These are phyloP conservation scores for Dynastes hyllus DNA, from an alignment of 2,888 invertebrate species.

Conservation along the genomic window DNA sequence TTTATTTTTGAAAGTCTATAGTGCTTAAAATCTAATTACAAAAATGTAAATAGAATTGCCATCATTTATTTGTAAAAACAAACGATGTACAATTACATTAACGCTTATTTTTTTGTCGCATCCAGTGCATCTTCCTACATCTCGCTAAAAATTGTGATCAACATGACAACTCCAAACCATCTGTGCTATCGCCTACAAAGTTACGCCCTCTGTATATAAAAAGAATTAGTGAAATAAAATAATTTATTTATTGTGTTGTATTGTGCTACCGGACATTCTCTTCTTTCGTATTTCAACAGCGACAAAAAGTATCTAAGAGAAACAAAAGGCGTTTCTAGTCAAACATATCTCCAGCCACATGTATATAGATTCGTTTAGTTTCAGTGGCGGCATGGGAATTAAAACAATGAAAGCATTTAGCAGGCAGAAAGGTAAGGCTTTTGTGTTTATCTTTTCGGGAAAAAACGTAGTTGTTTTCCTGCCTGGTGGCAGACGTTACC, in stretches of 20 bases:
- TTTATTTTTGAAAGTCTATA: neutral
- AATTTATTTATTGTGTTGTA: slow-evolving; percentile 26
- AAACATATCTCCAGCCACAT: slow-evolving; percentile 64
- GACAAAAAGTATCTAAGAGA: neutral
- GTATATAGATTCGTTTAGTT: slow-evolving; percentile 75
- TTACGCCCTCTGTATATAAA: neutral
- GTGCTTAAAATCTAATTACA: neutral
- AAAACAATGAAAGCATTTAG: slow-evolving; percentile 91
- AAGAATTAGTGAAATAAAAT: slow-evolving; percentile 9
- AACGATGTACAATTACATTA: slow-evolving; percentile 22
- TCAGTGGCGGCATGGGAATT: slow-evolving; percentile 86
- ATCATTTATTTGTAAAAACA: slow-evolving; percentile 5
- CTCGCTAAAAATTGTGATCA: slow-evolving; percentile 9
- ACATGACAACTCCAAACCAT: neutral
- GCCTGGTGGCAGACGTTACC: neutral
- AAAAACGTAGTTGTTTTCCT: slow-evolving; percentile 28
- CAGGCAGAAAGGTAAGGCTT: slow-evolving; percentile 84
- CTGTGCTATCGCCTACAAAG: slow-evolving; percentile 6
- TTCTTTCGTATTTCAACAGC: neutral
- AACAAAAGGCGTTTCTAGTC: slow-evolving; percentile 64
- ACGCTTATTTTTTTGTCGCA: neutral
- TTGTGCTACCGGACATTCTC: neutral
- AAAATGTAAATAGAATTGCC: slow-evolving; percentile 22
- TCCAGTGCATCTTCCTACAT: neutral
- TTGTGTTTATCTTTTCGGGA: slow-evolving; percentile 11